A percentile compares a stretch with the other conserved stretches of the same genome.
Conservation (phyloP, 2,797 vertebrate species). For the Pampus argenteus region DNA sequence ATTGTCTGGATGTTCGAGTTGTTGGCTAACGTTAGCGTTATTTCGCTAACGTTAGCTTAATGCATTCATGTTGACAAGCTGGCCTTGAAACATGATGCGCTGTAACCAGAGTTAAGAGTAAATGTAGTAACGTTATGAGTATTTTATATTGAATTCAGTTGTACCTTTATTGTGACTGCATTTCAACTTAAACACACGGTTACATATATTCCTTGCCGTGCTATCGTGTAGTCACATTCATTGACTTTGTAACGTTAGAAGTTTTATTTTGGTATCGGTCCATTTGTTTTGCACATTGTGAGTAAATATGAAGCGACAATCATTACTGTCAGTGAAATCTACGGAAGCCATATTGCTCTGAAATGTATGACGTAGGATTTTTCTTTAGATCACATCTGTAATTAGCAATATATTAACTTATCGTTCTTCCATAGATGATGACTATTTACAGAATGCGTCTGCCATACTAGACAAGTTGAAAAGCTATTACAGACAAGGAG, state of each 20-base stretch:
- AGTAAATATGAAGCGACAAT: neutral
- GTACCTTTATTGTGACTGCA: neutral
- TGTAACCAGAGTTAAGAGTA: accelerated
- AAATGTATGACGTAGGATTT: neutral
- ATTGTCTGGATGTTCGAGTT: neutral
- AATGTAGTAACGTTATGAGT: neutral
- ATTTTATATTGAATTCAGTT: neutral
- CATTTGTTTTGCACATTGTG: neutral
- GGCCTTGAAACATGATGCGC: neutral
- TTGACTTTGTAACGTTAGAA: neutral
- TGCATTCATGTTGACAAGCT: conserved; percentile 40
- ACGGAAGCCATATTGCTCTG: neutral
- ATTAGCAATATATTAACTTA: conserved; percentile 41
- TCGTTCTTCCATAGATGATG: conserved; percentile 86
- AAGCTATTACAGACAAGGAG: conserved; percentile 87
- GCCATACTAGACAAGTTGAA: conserved; percentile 90
- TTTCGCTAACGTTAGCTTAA: conserved; percentile 58
- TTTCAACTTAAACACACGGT: neutral
- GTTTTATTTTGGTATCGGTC: neutral
- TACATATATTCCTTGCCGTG: neutral
- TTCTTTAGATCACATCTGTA: conserved; percentile 5
- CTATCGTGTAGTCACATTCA: neutral
- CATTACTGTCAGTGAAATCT: no score
- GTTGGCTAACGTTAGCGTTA: conserved; percentile 37
- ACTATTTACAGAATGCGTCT: conserved; percentile 93